phyloP scores from a whole-genome alignment of 2,888 invertebrate genomes.

The Automeris io region DNA sequence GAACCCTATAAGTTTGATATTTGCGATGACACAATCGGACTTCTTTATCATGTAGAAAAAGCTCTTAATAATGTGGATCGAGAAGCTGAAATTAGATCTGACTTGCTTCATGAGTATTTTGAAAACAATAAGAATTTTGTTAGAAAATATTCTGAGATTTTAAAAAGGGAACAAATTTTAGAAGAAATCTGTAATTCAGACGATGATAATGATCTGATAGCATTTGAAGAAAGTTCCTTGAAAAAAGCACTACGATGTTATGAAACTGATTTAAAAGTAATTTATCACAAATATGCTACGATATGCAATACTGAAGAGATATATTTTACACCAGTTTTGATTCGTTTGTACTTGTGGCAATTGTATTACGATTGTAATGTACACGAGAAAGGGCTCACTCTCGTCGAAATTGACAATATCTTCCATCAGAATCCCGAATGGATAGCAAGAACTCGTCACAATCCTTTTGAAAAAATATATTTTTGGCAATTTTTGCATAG shows the following conservation, averaged over 20 bases:
- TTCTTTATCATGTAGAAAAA: slow-evolving; percentile 59
- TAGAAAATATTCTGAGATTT: slow-evolving; percentile 11
- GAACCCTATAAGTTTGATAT: slow-evolving; percentile 44
- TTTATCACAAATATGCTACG: slow-evolving; percentile 73
- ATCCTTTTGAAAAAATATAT: slow-evolving; percentile 78
- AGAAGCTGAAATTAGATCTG: slow-evolving; percentile 34
- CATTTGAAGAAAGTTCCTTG: slow-evolving; percentile 62
- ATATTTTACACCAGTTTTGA: slow-evolving; percentile 57
- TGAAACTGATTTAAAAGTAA: slow-evolving; percentile 59
- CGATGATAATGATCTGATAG: slow-evolving; percentile 33
- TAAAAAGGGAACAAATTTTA: slow-evolving; percentile 17
- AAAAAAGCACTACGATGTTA: slow-evolving; percentile 62
- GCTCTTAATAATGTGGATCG: slow-evolving; percentile 53
- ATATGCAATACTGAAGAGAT: slow-evolving; percentile 54
- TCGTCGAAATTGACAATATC: slow-evolving; percentile 70
- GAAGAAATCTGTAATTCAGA: slow-evolving; percentile 11
- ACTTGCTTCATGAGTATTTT: slow-evolving; percentile 45
- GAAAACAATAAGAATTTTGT: slow-evolving; percentile 35
- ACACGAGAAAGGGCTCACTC: slow-evolving; percentile 60
- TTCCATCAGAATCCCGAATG: slow-evolving; percentile 64
- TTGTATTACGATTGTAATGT: slow-evolving; percentile 76
- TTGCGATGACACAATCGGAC: slow-evolving; percentile 54
- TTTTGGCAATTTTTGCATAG: slow-evolving; percentile 80
- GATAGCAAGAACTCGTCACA: slow-evolving; percentile 57
- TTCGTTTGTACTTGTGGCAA: slow-evolving; percentile 78